These are phyloP conservation scores for Podargus strigoides DNA, from an alignment of 2,797 vertebrate species.

Conservation along the genomic window DNA sequence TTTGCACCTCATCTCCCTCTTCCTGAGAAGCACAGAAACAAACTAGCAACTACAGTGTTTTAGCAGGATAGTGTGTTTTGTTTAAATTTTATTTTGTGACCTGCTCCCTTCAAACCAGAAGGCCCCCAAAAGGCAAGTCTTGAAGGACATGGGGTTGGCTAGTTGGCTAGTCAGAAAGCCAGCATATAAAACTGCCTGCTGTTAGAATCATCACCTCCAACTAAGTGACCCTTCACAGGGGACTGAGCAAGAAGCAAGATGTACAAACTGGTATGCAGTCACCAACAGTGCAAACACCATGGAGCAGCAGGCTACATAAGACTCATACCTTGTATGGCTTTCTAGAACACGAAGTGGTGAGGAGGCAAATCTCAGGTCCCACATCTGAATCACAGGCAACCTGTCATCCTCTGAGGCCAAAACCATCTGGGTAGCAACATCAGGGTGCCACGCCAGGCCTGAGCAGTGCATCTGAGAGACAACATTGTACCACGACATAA, in stretches of 20 bases:
- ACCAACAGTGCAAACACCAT: rapidly evolving
- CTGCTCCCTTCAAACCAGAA: neutral
- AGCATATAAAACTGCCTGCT: neutral
- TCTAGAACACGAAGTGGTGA: constrained; percentile 95
- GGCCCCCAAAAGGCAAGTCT: neutral
- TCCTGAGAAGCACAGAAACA: neutral
- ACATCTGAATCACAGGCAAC: constrained; percentile 96
- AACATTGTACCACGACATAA: neutral
- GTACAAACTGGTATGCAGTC: rapidly evolving
- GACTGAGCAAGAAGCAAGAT: neutral
- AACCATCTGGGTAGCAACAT: constrained; percentile 94
- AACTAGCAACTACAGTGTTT: neutral
- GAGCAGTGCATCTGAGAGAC: constrained; percentile 92
- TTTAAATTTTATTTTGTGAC: no score
- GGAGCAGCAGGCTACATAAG: rapidly evolving
- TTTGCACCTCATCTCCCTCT: neutral
- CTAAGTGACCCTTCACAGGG: rapidly evolving
- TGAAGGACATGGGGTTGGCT: neutral
- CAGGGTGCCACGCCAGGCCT: constrained; percentile 94
- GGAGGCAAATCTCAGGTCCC: constrained; percentile 97
- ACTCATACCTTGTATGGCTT: constrained; percentile 89
- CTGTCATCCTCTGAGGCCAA: constrained; percentile 94
- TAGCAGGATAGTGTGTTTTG: neutral
- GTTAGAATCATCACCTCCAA: neutral
- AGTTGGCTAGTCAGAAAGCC: neutral